Evolutionary conservation across 2,888 invertebrate species (phyloP).

Genomic region (Trichopria drosophilae): DNA sequence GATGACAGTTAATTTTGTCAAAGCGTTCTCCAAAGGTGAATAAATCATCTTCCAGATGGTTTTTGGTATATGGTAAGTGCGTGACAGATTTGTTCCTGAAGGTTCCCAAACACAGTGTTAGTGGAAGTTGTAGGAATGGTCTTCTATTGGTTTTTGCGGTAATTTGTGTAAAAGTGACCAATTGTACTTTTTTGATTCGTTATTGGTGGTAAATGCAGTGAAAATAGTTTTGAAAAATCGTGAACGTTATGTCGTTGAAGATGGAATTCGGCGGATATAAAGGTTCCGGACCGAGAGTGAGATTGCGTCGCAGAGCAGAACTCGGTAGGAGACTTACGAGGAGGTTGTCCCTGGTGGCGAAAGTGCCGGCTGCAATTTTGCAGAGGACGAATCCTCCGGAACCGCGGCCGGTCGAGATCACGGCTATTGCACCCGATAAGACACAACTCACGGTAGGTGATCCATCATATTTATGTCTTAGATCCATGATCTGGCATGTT

Average conservation of each 20-base stretch:
- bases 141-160: too few species aligned
- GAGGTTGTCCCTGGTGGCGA: slow-evolving; percentile 64
- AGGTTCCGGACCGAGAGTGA: slow-evolving; percentile 49
- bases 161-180: too few species aligned
- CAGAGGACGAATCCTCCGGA: slow-evolving; percentile 59
- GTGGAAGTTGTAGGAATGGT: too few species aligned
- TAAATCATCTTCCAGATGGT: too few species aligned
- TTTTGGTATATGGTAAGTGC: too few species aligned
- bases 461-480: not conserved
- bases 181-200: too few species aligned
- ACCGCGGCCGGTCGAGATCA: slow-evolving; percentile 64
- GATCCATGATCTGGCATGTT: not conserved
- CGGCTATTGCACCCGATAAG: slow-evolving; percentile 69
- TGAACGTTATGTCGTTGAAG: slow-evolving; percentile 41
- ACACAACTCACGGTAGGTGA: slow-evolving; percentile 66
- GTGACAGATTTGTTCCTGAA: too few species aligned
- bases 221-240: too few species aligned
- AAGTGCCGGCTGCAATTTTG: slow-evolving; percentile 63
- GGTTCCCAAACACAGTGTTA: too few species aligned
- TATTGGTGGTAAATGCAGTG: too few species aligned
- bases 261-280: slow-evolving; percentile 53
- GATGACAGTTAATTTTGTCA: too few species aligned
- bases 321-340: slow-evolving; percentile 66
- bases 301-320: slow-evolving; percentile 57
- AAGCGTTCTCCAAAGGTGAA: too few species aligned